Base-by-base conservation (phyloP, 64 coral and sea anemone species). In the Hydrozoanthus tunicans region DNA sequence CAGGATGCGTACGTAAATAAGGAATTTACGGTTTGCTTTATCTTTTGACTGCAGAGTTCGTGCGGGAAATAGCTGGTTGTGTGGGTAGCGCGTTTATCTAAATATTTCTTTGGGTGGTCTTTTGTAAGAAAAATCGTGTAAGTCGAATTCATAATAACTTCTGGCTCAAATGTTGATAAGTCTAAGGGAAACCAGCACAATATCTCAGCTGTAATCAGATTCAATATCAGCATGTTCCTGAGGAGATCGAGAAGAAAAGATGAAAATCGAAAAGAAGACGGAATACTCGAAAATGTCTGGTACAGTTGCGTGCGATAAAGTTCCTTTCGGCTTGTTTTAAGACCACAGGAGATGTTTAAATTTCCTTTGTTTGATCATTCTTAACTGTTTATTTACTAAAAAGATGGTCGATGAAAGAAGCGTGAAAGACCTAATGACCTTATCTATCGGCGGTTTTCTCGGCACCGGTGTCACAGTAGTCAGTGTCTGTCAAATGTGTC, bases 371-470 rank as follows among this genome's bases (percentile, higher is more conserved):
- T 53, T 26, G 84, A 69, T 32, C 10, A 61, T 51, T 74, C 73
- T 88, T 69, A 88, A 74, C 68, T 88, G 84, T 88, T 88, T 88
- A 74, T 88, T 88, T 88, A 88, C 84, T 69, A 58, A 88, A 61
- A 73, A 56, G 84, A 61, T 74, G 59, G 84, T 82, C 20, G 84
- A 75, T 88, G 84, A 88, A 88, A 73, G 84, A 88, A 88, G 55
- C 74, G 11, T 23, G 9, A 56, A 7, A 60, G 66, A 88, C 84
- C 84, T 56, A 52, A 9, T 88, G 84, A 88, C 67, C 84, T 51
- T 88, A 13, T 59, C 84, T 59, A 60, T 88, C 70, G 68, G 84
- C 84, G 84, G 69, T 88, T 59, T 88, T 55, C 55, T 27, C 11
- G 17, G 20, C 70, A 53, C 52, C 59, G 80, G 80, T 54, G 57